phyloP scores from a whole-genome alignment of 2,113 vertebrate species.

The Panthera uncia region DNA sequence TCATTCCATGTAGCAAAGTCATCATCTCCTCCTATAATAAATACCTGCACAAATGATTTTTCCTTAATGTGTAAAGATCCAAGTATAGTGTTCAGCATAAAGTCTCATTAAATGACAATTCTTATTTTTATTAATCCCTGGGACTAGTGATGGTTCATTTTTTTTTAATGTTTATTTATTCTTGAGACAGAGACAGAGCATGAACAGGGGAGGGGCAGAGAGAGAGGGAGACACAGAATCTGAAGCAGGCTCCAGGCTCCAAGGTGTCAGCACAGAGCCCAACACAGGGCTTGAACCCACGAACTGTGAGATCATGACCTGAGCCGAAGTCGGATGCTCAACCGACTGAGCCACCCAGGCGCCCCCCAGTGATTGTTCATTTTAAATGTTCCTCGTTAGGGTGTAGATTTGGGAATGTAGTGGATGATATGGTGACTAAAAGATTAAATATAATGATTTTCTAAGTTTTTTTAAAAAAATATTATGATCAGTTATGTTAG shows the following conservation, averaged over 20 bases:
- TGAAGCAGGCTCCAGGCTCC: too few species aligned
- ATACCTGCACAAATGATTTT: not conserved
- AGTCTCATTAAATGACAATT: not conserved
- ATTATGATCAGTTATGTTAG: not conserved
- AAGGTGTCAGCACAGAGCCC: too few species aligned
- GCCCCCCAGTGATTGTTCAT: not conserved
- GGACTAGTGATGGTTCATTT: not conserved
- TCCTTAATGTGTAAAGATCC: not conserved
- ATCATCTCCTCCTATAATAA: not conserved
- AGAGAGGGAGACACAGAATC: too few species aligned
- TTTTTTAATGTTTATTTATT: too few species aligned
- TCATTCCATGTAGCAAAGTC: not conserved
- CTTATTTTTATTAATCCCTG: not conserved
- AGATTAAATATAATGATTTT: not conserved
- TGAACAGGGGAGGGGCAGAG: too few species aligned
- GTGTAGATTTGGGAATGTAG: not conserved
- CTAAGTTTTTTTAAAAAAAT: not conserved
- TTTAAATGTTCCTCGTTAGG: not conserved
- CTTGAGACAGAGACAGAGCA: too few species aligned
- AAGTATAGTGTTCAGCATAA: not conserved
- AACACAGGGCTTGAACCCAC: too few species aligned
- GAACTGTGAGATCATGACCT: too few species aligned
- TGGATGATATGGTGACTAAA: not conserved
- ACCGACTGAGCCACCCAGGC: too few species aligned
- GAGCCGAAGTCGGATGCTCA: too few species aligned